Evolutionary conservation across 2,888 invertebrate species (phyloP).

Genomic region (Sesia bembeciformis): DNA sequence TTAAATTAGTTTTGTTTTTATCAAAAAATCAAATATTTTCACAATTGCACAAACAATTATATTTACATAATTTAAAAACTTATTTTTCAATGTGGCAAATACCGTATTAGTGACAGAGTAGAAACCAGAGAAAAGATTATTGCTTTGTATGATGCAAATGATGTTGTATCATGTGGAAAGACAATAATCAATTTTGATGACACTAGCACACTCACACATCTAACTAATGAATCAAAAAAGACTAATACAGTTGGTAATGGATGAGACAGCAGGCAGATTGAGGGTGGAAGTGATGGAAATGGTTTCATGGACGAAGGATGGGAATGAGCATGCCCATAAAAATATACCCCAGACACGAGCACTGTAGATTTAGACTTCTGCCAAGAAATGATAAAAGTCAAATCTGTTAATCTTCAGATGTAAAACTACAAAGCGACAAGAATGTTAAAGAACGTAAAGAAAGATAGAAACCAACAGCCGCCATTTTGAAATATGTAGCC

Average conservation of each 20-base stretch:
- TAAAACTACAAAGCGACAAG: too few relatives aligned
- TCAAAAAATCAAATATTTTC: too few relatives aligned
- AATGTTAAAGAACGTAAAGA: too few relatives aligned
- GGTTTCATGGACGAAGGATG: slow-evolving; percentile 21
- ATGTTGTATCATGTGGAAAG: slow-evolving; percentile 39
- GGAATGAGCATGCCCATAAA: slow-evolving; percentile 33
- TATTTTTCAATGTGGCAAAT: too few relatives aligned
- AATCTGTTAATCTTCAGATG: too few relatives aligned
- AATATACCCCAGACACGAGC: neutral
- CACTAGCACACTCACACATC: slow-evolving; percentile 48
- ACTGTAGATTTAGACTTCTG: neutral
- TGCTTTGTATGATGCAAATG: neutral
- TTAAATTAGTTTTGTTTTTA: too few relatives aligned
- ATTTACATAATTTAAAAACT: too few relatives aligned
- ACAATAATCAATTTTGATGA: slow-evolving; percentile 36
- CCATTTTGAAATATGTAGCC: too few relatives aligned
- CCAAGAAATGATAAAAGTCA: neutral
- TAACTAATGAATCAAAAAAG: slow-evolving; percentile 60
- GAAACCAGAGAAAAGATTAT: neutral
- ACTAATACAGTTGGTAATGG: slow-evolving; percentile 35
- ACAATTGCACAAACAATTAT: too few relatives aligned
- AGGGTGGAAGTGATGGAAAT: slow-evolving; percentile 22
- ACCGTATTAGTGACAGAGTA: neutral
- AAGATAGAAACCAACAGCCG: too few relatives aligned
- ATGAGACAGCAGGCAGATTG: slow-evolving; percentile 19